Evolutionary conservation across 2,113 vertebrate genomes (phyloP), one percentile per base, ranked within the genome.

Genomic region (Thunnus maccoyii): DNA sequence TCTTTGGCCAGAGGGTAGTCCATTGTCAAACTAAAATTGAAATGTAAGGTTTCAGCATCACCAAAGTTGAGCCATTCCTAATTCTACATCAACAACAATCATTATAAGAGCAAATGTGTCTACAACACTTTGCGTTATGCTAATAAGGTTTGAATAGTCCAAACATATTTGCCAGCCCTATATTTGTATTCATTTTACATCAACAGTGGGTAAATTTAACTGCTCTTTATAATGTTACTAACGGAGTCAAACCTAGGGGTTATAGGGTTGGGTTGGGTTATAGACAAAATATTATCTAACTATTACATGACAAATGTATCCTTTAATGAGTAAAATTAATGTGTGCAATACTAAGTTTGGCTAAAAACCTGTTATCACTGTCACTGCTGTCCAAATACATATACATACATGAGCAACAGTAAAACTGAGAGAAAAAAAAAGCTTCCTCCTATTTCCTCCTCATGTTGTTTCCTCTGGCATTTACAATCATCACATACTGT

Each of bases 401-500:
- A 70, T 5, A 75, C 18, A 30, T 32, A 20, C 27, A 30, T 30
- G 27, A 79, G n/a, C 12, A 61, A 66, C 62, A 80, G 61, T 32
- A 30, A 44, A 70, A 81, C 15, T 75, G 17, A 44, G 13, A 44
- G 5, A 56, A 54, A 61, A 54, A 61, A 36, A 0, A 20, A 41
- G 18, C 51, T 11, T 47, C 52, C 51, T 56, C 13, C 15, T 58
- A 64, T 72, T 54, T 67, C 4, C 14, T 55, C 41, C 36, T 66
- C 16, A 51, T 63, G 58, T 25, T 82, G 44, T 63, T 69, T 81
- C 27, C 67, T 72, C 48, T 65, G 32, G 41, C 61, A 56, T 61
- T 80, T 56, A 52, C 30, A 78, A 72, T 78, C 4, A 69, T 60
- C 16, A 61, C 74, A 65, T 51, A 71, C 44, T 76, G 55, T 52